A percentile compares a stretch with the other conserved stretches of the same genome.
Conservation (phyloP, 2,797 vertebrate genomes). For the Intellagama lesueurii region DNA sequence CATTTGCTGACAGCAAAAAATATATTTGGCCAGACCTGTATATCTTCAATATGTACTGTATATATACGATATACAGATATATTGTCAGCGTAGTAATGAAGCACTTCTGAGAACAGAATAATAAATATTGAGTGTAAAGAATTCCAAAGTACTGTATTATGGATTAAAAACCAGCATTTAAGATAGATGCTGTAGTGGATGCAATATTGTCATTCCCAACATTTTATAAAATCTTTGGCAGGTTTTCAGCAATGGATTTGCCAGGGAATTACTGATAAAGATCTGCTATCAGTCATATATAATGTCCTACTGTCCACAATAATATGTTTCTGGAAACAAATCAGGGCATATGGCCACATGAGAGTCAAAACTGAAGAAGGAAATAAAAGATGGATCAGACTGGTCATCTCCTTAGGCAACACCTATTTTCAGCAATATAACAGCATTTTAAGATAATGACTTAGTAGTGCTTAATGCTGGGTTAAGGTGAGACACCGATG, state of each 20-base stretch:
- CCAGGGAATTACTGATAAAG: background rate
- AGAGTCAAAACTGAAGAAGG: background rate
- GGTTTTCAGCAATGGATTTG: background rate
- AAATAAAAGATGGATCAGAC: background rate
- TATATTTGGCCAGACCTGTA: background rate
- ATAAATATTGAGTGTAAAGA: background rate
- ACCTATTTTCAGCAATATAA: background rate
- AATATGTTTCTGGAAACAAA: background rate
- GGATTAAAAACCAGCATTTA: background rate
- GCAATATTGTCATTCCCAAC: background rate
- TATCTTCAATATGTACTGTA: too few species aligned
- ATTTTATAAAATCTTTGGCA: background rate
- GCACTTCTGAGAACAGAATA: background rate
- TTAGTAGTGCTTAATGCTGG: background rate
- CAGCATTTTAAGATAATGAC: background rate
- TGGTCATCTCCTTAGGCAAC: background rate
- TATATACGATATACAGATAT: too few species aligned
- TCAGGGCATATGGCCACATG: background rate
- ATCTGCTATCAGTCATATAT: background rate
- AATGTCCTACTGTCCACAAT: background rate
- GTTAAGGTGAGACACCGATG: too few species aligned
- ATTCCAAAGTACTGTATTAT: background rate
- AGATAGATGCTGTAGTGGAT: background rate
- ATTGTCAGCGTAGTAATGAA: background rate
- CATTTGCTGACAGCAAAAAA: background rate